Evolutionary conservation across 2,888 invertebrate species (phyloP).

Genomic region (Meta bourneti): DNA sequence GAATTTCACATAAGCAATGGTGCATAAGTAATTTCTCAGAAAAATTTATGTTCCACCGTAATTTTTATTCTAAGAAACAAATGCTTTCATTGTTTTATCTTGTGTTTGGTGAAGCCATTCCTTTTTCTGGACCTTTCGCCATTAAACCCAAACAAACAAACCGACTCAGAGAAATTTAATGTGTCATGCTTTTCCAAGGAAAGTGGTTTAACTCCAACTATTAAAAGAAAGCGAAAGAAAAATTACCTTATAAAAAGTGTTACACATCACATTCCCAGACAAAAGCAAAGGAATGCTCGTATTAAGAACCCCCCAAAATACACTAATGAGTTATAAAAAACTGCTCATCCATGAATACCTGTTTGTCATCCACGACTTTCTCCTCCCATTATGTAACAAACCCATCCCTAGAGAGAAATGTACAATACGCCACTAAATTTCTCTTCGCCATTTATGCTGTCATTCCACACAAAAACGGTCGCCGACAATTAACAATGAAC

Average conservation of each 20-base stretch:
- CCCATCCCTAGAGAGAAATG: no score
- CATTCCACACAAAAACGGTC: slow-evolving; percentile 27
- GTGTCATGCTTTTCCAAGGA: not conserved
- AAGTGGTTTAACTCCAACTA: not conserved
- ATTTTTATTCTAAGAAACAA: not conserved
- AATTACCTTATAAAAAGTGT: not conserved
- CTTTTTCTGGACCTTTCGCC: not conserved
- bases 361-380: not conserved
- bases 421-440: no score
- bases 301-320: no score
- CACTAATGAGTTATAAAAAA: no score
- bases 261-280: not conserved
- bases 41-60: no score
- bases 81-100: no score
- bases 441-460: not conserved
- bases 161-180: not conserved
- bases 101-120: not conserved
- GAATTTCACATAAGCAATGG: not conserved
- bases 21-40: not conserved
- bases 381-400: not conserved
- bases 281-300: not conserved
- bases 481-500: slow-evolving; percentile 56
- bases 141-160: not conserved
- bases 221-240: not conserved
- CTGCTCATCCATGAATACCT: no score